Evolutionary conservation across 2,113 vertebrate species (phyloP), one percentile per base, ranked within the genome.

Genomic region (Pandion haliaetus): DNA sequence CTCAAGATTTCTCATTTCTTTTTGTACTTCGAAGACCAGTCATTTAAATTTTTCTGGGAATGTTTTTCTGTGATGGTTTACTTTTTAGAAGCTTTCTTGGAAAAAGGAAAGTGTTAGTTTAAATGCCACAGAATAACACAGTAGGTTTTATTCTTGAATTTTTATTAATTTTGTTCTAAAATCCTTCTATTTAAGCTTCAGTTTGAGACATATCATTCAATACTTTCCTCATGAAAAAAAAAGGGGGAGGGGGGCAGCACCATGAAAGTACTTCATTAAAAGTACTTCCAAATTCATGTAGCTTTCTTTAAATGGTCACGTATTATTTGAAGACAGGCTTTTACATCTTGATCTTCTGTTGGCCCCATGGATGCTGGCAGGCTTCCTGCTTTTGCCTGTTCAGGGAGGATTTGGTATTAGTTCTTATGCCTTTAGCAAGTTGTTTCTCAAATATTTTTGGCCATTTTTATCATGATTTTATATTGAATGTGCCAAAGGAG

Each of bases 371-470:
- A 78, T 92, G 67, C 69, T 91, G 86, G 76, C 77, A 89, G 55
- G 10, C 55, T 86, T 93, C 71, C 42, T 81, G 28, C 71, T 86
- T 92, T 70, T 91, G 32, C 9, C 0, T 90, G 4, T 88, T 91
- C 34, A 74, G 61, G 50, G 55, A 78, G 59, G 67, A 74, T 88
- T 93, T 92, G 59, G 10, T 88, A 26, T 92, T 81, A 81, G 45
- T 54, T 83, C 59, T 88, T 71, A 81, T 1, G 76, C 63, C 63
- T 95, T 92, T 73, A 95, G 76, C 86, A 95, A 92, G 55, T 74
- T 81, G 25, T 54, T 92, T 86, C 76, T 38, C 71, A 86, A 88
- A 47, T 80, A 45, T 74, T 91, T 95, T 83, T 86, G 50, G 50
- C 59, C 38, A 19, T 95, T 93, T 95, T 86, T 81, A 11, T 58